Base-by-base conservation (phyloP, 2,888 invertebrate genomes). In the Eupelmus urozonus region DNA sequence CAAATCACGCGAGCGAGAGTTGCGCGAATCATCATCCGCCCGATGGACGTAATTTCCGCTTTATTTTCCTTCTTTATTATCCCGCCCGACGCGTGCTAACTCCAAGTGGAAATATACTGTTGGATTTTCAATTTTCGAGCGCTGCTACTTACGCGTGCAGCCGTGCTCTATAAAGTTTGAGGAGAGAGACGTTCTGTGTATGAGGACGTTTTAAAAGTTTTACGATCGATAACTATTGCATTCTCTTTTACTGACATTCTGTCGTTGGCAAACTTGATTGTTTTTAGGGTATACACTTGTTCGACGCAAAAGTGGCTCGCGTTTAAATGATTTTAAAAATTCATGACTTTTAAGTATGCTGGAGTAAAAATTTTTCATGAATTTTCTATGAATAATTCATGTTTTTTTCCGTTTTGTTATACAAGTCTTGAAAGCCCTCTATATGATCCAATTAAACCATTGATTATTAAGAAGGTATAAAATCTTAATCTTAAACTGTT, bases 51-150 rank as follows among this genome's bases (percentile, higher is more conserved):
- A 72, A 67, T 73, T 78, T 78, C 65, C 66, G 72, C 66, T 67
- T 60, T 71, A 73, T 62, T 75, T 75, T 60, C 66, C 34, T 20
- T 20, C 55, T 73, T 57, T 49, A 78, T 73, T 78, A 62, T 78
- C 67, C 27, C 13, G n/a, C 0, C 18, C 7, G n/a, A 4, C 1
- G 27, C 9, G 29, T 9, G 23, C 53, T 11, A 20, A 49, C 49
- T 53, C 4, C 57, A 60, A n/a, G n/a, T n/a, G n/a, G n/a, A n/a
- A 27, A 71, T 60, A 63, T 73, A 73, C 72, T 45, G 51, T 40
- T 23, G 53, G 73, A 45, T 73, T 63, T 70, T 76, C 70, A 76
- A 76, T 76, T 66, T 59, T 76, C 65, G 51, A 59, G 23, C 23
- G 27, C 66, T 16, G 23, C 42, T 42, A 27, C n/a, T 13, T 7